A percentile compares a stretch with the other conserved stretches of the same genome.
Conservation (phyloP, 64 coral and sea anemone genomes). For the Montipora capricornis region DNA sequence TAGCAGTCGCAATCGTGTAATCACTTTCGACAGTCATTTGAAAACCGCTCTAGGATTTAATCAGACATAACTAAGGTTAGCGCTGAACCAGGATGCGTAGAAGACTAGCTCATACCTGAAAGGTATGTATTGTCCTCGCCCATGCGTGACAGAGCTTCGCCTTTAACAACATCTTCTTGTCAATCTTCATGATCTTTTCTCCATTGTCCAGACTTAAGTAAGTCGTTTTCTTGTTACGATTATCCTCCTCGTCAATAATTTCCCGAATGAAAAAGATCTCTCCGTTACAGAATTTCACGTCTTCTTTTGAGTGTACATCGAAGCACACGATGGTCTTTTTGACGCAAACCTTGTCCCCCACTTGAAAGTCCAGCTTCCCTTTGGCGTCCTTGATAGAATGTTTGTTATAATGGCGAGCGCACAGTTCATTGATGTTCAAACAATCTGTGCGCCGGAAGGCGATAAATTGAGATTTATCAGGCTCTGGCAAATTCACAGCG, state of each 20-base stretch:
- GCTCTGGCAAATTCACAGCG: not conserved
- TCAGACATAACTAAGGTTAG: too few relatives aligned
- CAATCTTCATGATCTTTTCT: constrained; percentile 42
- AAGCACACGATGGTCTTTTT: constrained; percentile 50
- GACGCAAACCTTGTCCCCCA: constrained; percentile 74
- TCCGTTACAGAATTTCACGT: constrained; percentile 66
- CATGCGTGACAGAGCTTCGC: constrained; percentile 68
- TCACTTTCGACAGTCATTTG: too few relatives aligned
- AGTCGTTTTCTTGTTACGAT: constrained; percentile 17
- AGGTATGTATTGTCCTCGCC: constrained; percentile 75
- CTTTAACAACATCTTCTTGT: constrained; percentile 48
- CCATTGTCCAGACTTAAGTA: constrained; percentile 69
- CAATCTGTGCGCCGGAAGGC: constrained; percentile 61
- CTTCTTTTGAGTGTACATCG: constrained; percentile 5
- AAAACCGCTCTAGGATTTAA: too few relatives aligned
- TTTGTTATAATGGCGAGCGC: constrained; percentile 29
- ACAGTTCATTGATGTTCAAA: constrained; percentile 66
- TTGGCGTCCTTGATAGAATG: constrained; percentile 52
- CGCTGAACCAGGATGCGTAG: too few relatives aligned
- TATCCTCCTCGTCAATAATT: constrained; percentile 27
- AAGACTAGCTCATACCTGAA: constrained; percentile 39
- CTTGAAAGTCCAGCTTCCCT: constrained; percentile 59
- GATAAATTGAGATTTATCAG: constrained; percentile 66
- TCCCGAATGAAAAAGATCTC: constrained; percentile 77
- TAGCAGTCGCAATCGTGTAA: too few relatives aligned